Evolutionary conservation across 2,888 invertebrate genomes (phyloP).

Genomic region (Nemapogon koenigi): DNA sequence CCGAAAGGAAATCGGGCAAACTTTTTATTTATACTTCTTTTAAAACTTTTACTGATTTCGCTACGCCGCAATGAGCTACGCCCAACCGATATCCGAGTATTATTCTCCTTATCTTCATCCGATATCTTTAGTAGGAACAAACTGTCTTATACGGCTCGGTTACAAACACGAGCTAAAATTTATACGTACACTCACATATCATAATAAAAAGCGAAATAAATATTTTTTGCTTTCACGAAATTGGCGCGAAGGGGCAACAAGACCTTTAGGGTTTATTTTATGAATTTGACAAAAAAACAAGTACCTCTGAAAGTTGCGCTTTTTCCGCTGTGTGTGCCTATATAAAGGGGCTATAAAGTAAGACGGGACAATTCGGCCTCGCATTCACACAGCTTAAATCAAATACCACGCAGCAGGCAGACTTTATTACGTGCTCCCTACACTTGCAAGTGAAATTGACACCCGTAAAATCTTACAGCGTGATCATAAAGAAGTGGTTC

Average conservation of each 20-base stretch:
- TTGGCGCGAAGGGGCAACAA: neutral
- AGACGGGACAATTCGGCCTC: slow-evolving; percentile 24
- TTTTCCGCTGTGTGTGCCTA: slow-evolving; percentile 7
- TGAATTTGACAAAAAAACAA: slow-evolving; percentile 9
- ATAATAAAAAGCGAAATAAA: too few relatives aligned
- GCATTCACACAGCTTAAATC: slow-evolving; percentile 24
- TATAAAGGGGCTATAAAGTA: slow-evolving; percentile 12
- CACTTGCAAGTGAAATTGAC: slow-evolving; percentile 33
- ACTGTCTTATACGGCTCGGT: too few relatives aligned
- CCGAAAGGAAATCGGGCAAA: slow-evolving; percentile 26
- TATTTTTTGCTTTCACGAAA: too few relatives aligned
- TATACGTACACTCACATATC: too few relatives aligned
- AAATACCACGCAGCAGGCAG: slow-evolving; percentile 27
- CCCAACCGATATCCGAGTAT: slow-evolving; percentile 3
- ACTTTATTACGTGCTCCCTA: slow-evolving; percentile 25
- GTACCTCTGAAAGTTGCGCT: slow-evolving; percentile 5
- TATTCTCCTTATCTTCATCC: too few relatives aligned
- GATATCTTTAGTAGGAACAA: too few relatives aligned
- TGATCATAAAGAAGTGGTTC: slow-evolving; percentile 17
- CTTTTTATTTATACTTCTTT: slow-evolving; percentile 6
- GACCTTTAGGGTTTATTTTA: slow-evolving; percentile 7
- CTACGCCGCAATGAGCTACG: neutral
- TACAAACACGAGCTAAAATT: too few relatives aligned
- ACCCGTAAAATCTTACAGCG: slow-evolving; percentile 27
- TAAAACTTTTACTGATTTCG: slow-evolving; percentile 1